Base-by-base conservation (phyloP, 2,113 vertebrate species). In the Tyto alba region DNA sequence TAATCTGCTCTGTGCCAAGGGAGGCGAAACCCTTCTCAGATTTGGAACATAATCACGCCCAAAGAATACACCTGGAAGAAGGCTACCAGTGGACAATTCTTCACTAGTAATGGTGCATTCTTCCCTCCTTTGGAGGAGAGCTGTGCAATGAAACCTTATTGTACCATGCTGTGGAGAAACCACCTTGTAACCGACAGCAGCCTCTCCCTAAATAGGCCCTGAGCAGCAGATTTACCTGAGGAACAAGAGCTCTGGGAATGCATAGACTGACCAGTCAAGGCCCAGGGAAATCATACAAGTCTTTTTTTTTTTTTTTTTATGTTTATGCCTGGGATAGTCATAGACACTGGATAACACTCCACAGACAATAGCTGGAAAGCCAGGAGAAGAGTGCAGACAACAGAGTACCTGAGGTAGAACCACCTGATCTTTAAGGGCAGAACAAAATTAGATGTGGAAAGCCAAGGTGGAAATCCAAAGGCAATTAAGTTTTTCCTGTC, bases 181-280 rank as follows among this genome's bases (percentile, higher is more conserved):
- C 5, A 11, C 27, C n/a, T 64, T 36, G 16, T 32, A 52, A 55
- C 12, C 2, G 4, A 9, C 5, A 2, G 29, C 2, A 1, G 32
- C 21, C 11, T 91, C 21, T 87, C 20, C 34, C 55, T 38, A 69
- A 62, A 62, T 0, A 71, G 34, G n/a, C 6, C 20, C 23, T 2
- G 25, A 72, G 25, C 32, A 68, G 26, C 34, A 89, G 11, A 23
- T 73, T 87, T 57, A 74, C 18, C 43, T 32, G 36, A 69, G 60
- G 36, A 77, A 23, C 12, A 40, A 69, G 45, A 48, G 34, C 30
- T 69, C 59, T 23, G 34, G 26, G 10, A 81, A 16, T 20, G 36
- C 11, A 9, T 1, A 22, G 60, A 38, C n/a, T 48, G 34, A 21
- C 11, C 52, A 66, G 25, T 34, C 47, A 63, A 26, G 19, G 19